A percentile compares a stretch with the other conserved stretches of the same genome.
These are phyloP conservation scores for Lathronympha strigana DNA, from an alignment of 2,888 invertebrate species.

Conservation along the genomic window DNA sequence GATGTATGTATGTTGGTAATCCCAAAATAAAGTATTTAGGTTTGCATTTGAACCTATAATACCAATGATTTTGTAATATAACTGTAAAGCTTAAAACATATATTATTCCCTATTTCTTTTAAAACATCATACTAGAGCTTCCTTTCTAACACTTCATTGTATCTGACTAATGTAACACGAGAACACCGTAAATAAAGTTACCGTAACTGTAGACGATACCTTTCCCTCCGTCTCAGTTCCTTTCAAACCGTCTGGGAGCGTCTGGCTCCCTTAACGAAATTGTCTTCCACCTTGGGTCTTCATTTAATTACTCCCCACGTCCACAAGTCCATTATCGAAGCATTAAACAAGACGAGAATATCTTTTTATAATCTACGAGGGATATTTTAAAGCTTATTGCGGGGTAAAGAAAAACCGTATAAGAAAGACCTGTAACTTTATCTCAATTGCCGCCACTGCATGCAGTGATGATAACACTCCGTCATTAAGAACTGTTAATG, in stretches of 20 bases:
- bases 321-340: conserved; percentile 17
- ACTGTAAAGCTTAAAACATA: no score
- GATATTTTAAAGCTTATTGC: background rate
- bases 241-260: conserved; percentile 5
- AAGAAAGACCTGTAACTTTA: conserved; percentile 14
- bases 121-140: background rate
- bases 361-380: conserved; percentile 1
- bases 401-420: background rate
- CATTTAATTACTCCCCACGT: conserved; percentile 23
- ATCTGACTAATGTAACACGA: background rate
- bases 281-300: conserved; percentile 8
- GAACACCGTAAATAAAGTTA: background rate
- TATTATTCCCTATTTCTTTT: no score
- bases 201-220: conserved; percentile 4
- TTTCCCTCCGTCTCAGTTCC: background rate
- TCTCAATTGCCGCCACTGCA: conserved; percentile 9
- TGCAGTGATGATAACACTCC: conserved; percentile 19
- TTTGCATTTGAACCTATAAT: background rate
- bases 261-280: background rate
- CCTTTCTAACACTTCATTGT: background rate
- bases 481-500: conserved; percentile 32
- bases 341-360: conserved; percentile 22
- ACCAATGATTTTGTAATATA: no score
- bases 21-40: no score
- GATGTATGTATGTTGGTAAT: no score